These are phyloP conservation scores for Stegodyphus mimosarum DNA, from an alignment of 1,140 invertebrate species.

Conservation along the genomic window DNA sequence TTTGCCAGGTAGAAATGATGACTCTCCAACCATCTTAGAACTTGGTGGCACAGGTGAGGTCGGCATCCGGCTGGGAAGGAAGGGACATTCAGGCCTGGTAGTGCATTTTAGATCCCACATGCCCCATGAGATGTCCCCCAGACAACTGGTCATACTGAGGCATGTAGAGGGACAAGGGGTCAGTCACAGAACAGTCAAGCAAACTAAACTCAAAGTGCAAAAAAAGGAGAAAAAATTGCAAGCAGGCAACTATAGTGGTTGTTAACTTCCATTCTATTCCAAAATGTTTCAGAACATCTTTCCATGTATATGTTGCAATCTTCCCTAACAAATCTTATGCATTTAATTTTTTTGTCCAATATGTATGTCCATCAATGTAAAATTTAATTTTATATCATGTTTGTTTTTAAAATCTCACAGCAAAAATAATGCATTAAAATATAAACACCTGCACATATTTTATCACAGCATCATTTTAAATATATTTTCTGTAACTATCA, in stretches of 20 bases:
- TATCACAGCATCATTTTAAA: too few species aligned
- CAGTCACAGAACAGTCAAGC: constrained; percentile 59
- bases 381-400: too few species aligned
- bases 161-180: constrained; percentile 59
- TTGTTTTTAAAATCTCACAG: too few species aligned
- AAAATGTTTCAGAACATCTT: too few species aligned
- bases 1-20: background rate
- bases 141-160: constrained; percentile 60
- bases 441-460: too few species aligned
- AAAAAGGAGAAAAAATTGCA: constrained; percentile 33
- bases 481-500: too few species aligned
- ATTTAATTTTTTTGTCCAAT: too few species aligned
- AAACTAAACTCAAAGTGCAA: constrained; percentile 58
- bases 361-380: too few species aligned
- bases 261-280: background rate
- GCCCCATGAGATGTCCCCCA: constrained; percentile 54
- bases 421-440: too few species aligned
- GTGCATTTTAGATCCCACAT: constrained; percentile 59
- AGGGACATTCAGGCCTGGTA: constrained; percentile 50
- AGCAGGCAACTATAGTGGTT: constrained; percentile 28
- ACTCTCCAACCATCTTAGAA: constrained; percentile 26
- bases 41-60: constrained; percentile 58
- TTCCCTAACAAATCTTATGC: too few species aligned
- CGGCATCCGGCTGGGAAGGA: constrained; percentile 55
- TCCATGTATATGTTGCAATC: too few species aligned